phyloP scores from a whole-genome alignment of 2,888 invertebrate species.

The Temnothorax rugatulus region DNA sequence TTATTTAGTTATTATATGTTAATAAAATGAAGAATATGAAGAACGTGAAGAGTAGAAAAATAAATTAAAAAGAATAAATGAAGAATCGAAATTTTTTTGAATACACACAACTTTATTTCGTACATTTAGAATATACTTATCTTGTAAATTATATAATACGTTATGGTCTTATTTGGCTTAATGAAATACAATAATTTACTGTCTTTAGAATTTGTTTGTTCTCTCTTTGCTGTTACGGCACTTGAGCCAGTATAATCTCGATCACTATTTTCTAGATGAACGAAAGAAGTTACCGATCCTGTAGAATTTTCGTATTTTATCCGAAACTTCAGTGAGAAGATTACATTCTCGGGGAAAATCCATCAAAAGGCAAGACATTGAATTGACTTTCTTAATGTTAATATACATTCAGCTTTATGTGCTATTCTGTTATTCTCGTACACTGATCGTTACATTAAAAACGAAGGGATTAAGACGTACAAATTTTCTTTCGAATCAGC shows the following conservation, averaged over 20 bases:
- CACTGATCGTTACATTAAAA: constrained; percentile 14
- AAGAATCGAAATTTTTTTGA: constrained; percentile 20
- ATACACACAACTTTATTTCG: constrained; percentile 53
- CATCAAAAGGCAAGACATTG: constrained; percentile 54
- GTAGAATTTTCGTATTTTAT: constrained; percentile 39
- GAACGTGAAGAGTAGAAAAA: neutral
- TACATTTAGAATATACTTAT: constrained; percentile 41
- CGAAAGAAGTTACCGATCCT: constrained; percentile 26
- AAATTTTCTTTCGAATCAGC: neutral
- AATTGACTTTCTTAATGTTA: constrained; percentile 55
- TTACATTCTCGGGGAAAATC: constrained; percentile 42
- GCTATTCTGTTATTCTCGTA: constrained; percentile 24
- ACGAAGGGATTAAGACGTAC: constrained; percentile 2
- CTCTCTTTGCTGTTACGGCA: constrained; percentile 46
- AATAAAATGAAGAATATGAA: constrained; percentile 10
- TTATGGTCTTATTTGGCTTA: constrained; percentile 58
- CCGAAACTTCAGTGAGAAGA: constrained; percentile 39
- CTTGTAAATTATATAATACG: constrained; percentile 54
- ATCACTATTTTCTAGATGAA: constrained; percentile 38
- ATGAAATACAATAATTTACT: constrained; percentile 56
- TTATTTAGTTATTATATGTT: neutral
- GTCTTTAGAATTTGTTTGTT: constrained; percentile 56
- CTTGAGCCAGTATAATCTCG: constrained; percentile 45
- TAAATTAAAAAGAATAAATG: constrained; percentile 4
- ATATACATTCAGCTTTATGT: constrained; percentile 47